These are phyloP conservation scores for Parauchenoglanis punctatus DNA, from an alignment of 2,797 vertebrate species.

Conservation along the genomic window DNA sequence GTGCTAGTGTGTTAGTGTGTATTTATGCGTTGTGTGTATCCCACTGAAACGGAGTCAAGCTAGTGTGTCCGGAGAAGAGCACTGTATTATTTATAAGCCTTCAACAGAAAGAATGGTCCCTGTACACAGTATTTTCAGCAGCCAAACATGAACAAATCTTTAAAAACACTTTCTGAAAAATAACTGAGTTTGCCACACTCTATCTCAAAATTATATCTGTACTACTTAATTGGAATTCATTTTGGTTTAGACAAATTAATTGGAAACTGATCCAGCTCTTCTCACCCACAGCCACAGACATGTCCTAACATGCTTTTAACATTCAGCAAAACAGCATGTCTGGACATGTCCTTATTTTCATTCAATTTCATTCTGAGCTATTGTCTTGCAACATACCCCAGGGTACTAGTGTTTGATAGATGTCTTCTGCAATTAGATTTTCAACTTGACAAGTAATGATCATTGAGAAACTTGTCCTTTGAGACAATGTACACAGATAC, in stretches of 20 bases:
- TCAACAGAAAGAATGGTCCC: background rate
- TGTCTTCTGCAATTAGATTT: background rate
- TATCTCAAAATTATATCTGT: background rate
- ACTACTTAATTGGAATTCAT: background rate
- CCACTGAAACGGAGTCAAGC: background rate
- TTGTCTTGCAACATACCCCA: background rate
- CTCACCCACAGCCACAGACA: background rate
- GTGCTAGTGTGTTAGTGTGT: background rate
- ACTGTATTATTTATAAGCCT: slow-evolving; percentile 6
- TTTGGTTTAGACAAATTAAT: background rate
- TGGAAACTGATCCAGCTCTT: background rate
- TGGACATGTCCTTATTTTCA: slow-evolving; percentile 10
- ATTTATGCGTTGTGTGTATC: background rate
- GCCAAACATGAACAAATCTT: background rate
- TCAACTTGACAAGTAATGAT: background rate
- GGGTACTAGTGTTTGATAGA: background rate
- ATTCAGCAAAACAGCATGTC: slow-evolving; percentile 11
- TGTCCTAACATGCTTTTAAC: slow-evolving; percentile 17
- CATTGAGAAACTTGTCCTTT: background rate
- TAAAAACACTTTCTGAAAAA: background rate
- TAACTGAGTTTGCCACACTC: background rate
- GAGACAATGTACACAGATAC: background rate
- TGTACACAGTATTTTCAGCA: background rate
- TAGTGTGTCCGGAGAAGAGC: background rate
- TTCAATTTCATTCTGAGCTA: background rate